Percentiles rank a stretch among this genome's conserved stretches.
phyloP scores from a whole-genome alignment of 2,888 invertebrate species.

The Anoplius nigerrimus region DNA sequence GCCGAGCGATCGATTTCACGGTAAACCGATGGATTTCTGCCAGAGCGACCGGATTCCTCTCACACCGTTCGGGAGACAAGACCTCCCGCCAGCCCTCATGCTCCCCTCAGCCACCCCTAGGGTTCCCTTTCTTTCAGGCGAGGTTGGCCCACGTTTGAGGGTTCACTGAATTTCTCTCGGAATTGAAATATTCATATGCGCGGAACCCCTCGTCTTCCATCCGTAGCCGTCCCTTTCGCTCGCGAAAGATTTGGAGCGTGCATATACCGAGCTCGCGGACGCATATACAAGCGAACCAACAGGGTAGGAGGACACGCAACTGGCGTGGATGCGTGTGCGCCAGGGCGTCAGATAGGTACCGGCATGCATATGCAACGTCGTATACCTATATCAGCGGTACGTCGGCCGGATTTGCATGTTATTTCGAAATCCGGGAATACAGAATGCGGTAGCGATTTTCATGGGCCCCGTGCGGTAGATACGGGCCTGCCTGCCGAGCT shows the following conservation, averaged over 20 bases:
- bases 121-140: conserved; percentile 8
- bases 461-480: conserved; percentile 44
- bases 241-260: conserved; percentile 27
- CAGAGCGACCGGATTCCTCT: background rate
- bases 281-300: conserved; percentile 12
- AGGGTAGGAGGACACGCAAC: background rate
- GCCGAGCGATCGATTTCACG: conserved; percentile 56
- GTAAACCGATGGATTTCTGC: conserved; percentile 41
- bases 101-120: background rate
- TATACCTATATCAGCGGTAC: conserved; percentile 27
- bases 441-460: conserved; percentile 63
- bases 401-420: conserved; percentile 68
- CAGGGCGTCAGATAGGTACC: background rate
- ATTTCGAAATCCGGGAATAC: conserved; percentile 66
- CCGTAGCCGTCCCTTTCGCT: conserved; percentile 24
- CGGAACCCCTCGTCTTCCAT: conserved; percentile 19
- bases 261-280: conserved; percentile 21
- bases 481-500: background rate
- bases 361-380: conserved; percentile 43
- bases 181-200: conserved; percentile 71
- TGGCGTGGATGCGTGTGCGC: conserved; percentile 3
- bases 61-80: too few relatives aligned
- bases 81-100: background rate
- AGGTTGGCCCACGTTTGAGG: conserved; percentile 53
- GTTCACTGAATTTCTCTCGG: conserved; percentile 62